Evolutionary conservation across 2,113 vertebrate species (phyloP), one percentile per base, ranked within the genome.

Genomic region (Psilopogon haemacephalus): DNA sequence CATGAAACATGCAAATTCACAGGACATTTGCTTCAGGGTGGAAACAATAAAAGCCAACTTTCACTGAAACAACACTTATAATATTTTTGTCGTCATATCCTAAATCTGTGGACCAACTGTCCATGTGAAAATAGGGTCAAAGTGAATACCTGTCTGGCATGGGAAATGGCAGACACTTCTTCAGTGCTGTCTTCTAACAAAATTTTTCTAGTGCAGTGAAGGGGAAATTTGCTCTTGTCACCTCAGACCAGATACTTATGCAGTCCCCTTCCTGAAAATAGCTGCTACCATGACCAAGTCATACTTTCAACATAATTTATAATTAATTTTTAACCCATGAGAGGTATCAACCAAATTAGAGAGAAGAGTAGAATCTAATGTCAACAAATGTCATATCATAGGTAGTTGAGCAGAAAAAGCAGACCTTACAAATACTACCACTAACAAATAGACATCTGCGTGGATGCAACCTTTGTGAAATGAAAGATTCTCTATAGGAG

Each of bases 1-100:
- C 32, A 79, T 79, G 59, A 87, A 90, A 92, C 93, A 95, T 87
- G 86, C 55, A 95, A 75, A 95, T 95, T 76, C 55, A 94, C 24
- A 62, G 46, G 71, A 85, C 46, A 38, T 79, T 90, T 87, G 63
- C 81, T 92, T 94, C 55, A 76, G 32, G 62, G 59, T 56, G 4
- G 23, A 72, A 96, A 78, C 9, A 93, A 72, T 17, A 88, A 91
- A 81, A 89, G 4, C 6, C 60, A 84, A 13, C 3, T 33, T 90
- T 84, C 42, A n/a, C 0, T 52, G 56, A 77, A 78, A 30, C 3
- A 56, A 7, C 26, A 14, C 21, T 69, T 58, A 48, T 40, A 1
- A 11, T 30, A 40, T 70, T 70, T 86, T 76, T 74, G 23, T 68
- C 62, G 84, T 15, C 27, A n/a, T 38, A 59, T 60, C 15, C 24